Evolutionary conservation across 2,888 invertebrate genomes (phyloP), one percentile per base, ranked within the genome.

Genomic region (Xestia ashworthii): DNA sequence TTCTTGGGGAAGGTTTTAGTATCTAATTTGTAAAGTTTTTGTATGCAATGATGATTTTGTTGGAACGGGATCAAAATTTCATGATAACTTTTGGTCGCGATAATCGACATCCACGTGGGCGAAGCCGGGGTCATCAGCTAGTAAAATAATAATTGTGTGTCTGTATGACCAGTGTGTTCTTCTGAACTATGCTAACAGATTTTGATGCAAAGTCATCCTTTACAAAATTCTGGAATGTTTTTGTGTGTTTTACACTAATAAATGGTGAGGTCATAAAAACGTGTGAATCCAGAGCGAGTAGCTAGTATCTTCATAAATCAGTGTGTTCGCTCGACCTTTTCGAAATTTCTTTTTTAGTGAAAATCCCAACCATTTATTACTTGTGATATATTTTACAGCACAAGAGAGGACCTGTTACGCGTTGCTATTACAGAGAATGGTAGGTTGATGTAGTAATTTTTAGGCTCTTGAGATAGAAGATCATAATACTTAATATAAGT

Each of bases 251-350:
- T 46, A 46, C 46, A 46, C 3, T 46, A 12, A 11, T 46, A 44
- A 41, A 41, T 41, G 9, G 58, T 19, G 5, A 60, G 32, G 8
- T 16, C 32, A 32, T 60, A 62, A 62, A 38, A 12, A 1, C 22
- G 38, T 5, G 5, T 22, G 22, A 22, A 64, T 5, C 62, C 22
- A 11, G 38, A 38, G 11, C 38, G 5, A 1, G 0, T 4, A 5
- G 38, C 62, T 64, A 64, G 62, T 46, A 82, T 81, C 76, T 79
- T 75, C 76, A 87, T 82, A 82, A 87, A 87, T 84, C 86, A 84
- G 64, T n/a, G 64, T 22, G 67, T 73, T 62, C 65, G 60, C 75
- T 66, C 74, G 77, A 78, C 81, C 80, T 80, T 75, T 75, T 62
- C 44, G n/a, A 81, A 83, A 78, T 77, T 70, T 78, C 67, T 67